These are phyloP conservation scores for Himalopsyche japonica DNA, from an alignment of 2,888 invertebrate genomes.

Conservation along the genomic window DNA sequence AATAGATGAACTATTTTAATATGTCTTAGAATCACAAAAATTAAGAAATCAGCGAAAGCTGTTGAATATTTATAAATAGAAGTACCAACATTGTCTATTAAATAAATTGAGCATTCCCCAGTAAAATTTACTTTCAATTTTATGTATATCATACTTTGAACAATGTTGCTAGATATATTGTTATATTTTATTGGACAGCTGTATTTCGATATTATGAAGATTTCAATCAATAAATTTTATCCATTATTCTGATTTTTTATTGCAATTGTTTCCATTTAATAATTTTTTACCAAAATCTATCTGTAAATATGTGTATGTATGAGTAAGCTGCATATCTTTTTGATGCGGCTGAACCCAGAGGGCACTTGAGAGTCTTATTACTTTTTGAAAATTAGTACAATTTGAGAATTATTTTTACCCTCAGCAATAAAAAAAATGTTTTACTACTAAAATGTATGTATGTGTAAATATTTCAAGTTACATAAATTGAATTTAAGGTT, in stretches of 20 bases:
- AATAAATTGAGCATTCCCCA: neutral
- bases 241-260: neutral
- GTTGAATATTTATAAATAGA: neutral
- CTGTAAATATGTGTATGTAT: too few relatives aligned
- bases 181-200: neutral
- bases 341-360: too few relatives aligned
- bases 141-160: neutral
- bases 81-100: slow-evolving; percentile 8
- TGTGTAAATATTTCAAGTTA: too few relatives aligned
- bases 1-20: neutral
- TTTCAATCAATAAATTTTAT: neutral
- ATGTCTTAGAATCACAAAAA: neutral
- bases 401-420: too few relatives aligned
- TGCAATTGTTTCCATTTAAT: neutral
- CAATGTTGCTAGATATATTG: neutral
- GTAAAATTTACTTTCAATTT: neutral
- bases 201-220: neutral
- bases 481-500: too few relatives aligned
- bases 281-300: too few relatives aligned
- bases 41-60: neutral
- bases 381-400: too few relatives aligned
- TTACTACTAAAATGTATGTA: too few relatives aligned
- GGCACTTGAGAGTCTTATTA: too few relatives aligned
- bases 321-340: too few relatives aligned
- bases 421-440: too few relatives aligned